Base-by-base conservation (phyloP, 2,797 vertebrate genomes). In the Enteromius radiatus region DNA sequence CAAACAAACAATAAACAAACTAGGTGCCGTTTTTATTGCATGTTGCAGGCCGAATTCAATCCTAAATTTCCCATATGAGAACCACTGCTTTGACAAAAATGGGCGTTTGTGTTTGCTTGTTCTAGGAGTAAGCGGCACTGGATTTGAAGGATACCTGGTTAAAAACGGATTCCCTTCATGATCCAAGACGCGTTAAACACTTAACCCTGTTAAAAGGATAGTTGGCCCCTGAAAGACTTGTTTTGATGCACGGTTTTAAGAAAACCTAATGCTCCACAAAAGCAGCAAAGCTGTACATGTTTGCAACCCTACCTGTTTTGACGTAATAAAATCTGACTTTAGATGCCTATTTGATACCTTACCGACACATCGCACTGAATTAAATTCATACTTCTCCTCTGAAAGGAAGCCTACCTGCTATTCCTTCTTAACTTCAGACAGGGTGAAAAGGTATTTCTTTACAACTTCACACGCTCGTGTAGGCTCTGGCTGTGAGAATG, bases 401-500 rank as follows among this genome's bases (percentile, higher is more conserved):
- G 23, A 77, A 23, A n/a, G 21, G 45, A 69, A 76, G 69, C 77
- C 67, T 81, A 47, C 81, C 69, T 10, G 43, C 77, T 43, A 6
- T 69, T 67, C 74, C 74, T 45, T 59, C 31, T 67, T 52, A 21
- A 59, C 49, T 69, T 45, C 19, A 70, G 23, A 80, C 23, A 33
- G 67, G 54, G 23, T 15, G 17, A 59, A 74, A 26, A n/a, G 1
- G 67, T 45, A 73, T 67, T 82, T 59, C n/a, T 85, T 81, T 84
- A 85, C 14, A 19, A 74, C 41, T 76, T 80, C 67, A 64, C 71
- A 76, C 76, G 0, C n/a, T 64, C 43, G 10, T 41, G 84, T 85
- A 54, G 47, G 8, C 31, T 56, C 33, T 19, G 12, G 23, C 69
- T 61, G 47, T 71, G 61, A 31, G 61, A 33, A 47, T 64, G 19